phyloP scores from a whole-genome alignment of 2,797 vertebrate genomes.

The Scomberomorus guttatus region DNA sequence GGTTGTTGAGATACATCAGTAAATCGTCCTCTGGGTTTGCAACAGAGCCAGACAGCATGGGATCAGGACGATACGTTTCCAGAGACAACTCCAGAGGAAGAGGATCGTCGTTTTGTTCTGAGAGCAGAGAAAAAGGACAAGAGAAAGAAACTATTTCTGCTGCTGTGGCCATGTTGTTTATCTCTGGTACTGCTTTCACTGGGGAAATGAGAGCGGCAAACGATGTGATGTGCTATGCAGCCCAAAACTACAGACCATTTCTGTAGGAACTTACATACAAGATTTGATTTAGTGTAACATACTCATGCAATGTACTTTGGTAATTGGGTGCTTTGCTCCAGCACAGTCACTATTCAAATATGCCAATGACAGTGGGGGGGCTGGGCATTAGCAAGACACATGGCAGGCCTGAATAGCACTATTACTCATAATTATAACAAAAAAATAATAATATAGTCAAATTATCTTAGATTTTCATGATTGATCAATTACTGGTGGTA shows the following conservation, averaged over 20 bases:
- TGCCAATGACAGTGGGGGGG: too few species aligned
- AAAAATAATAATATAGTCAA: background rate
- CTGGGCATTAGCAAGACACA: too few species aligned
- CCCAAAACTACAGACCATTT: background rate
- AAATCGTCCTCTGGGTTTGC: slow-evolving; percentile 50
- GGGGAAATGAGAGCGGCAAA: slow-evolving; percentile 25
- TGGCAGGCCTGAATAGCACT: too few species aligned
- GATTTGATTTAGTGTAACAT: background rate
- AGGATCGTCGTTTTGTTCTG: slow-evolving; percentile 54
- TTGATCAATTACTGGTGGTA: background rate
- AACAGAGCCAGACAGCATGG: slow-evolving; percentile 59
- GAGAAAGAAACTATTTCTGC: slow-evolving; percentile 7
- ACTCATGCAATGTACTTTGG: background rate
- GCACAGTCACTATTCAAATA: too few species aligned
- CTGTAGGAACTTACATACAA: background rate
- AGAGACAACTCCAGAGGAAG: background rate
- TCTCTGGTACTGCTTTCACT: slow-evolving; percentile 5
- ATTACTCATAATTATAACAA: background rate
- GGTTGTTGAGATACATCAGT: slow-evolving; percentile 37
- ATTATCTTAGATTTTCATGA: background rate
- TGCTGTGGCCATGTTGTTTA: background rate
- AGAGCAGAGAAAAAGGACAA: slow-evolving; percentile 20
- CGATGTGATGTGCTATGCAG: background rate
- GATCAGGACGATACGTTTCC: slow-evolving; percentile 53
- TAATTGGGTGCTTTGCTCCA: background rate